phyloP scores from a whole-genome alignment of 2,113 vertebrate species.

The Pogona vitticeps region DNA sequence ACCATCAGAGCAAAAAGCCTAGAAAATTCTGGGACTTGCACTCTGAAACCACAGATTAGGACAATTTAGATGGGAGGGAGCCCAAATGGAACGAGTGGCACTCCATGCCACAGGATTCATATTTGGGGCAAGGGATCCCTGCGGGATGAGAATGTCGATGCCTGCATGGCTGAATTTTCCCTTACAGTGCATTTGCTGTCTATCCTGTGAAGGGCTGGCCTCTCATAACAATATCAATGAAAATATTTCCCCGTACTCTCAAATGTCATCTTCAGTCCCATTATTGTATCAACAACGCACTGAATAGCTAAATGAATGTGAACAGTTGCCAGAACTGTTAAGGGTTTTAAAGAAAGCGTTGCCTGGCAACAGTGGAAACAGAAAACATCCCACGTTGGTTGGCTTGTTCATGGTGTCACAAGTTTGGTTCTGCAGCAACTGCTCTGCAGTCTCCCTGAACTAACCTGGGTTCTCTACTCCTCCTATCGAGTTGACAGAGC shows the following conservation, averaged over 20 bases:
- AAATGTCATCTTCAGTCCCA: background rate
- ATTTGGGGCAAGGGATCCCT: background rate
- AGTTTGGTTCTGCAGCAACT: background rate
- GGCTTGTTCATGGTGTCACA: background rate
- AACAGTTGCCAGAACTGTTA: background rate
- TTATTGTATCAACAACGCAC: background rate
- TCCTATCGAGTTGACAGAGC: background rate
- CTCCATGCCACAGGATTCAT: no score
- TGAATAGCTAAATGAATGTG: background rate
- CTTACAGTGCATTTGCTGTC: background rate
- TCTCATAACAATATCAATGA: no score
- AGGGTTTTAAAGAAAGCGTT: background rate
- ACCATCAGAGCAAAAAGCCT: no score
- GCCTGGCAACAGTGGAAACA: background rate
- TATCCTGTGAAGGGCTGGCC: background rate
- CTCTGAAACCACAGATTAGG: no score
- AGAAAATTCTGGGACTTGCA: no score
- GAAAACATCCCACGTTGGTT: background rate
- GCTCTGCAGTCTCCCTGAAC: background rate
- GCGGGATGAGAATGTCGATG: background rate
- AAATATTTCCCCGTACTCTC: background rate
- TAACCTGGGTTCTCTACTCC: background rate
- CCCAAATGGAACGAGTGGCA: no score
- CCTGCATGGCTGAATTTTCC: background rate
- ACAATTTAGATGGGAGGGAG: no score